A percentile compares a stretch with the other conserved stretches of the same genome.
These are phyloP conservation scores for Amphipyra tragopoginis DNA, from an alignment of 2,888 invertebrate genomes.

Conservation along the genomic window DNA sequence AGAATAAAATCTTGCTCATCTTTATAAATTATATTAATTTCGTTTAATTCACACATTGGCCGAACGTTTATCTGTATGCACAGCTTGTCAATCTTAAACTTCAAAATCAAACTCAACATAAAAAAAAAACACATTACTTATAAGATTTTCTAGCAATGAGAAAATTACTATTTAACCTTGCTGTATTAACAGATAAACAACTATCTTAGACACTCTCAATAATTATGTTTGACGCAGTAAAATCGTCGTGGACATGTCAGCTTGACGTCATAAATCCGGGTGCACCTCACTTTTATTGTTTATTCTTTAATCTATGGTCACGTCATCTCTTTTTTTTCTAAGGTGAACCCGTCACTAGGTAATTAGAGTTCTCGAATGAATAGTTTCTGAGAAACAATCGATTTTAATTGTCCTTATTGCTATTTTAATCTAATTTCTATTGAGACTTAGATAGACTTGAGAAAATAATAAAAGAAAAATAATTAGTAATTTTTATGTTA, in stretches of 20 bases:
- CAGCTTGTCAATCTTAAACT: neutral
- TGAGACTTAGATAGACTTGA: too few species aligned
- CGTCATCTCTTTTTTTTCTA: constrained; percentile 26
- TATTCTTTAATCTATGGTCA: constrained; percentile 23
- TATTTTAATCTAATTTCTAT: constrained; percentile 3
- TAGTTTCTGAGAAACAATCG: constrained; percentile 31
- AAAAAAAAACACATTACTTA: neutral
- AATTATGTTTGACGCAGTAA: constrained; percentile 32
- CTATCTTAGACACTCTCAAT: constrained; percentile 3
- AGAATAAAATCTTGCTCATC: neutral
- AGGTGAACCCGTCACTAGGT: constrained; percentile 10
- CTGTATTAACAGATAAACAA: constrained; percentile 21
- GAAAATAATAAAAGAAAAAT: neutral
- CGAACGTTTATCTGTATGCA: neutral
- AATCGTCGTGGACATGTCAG: constrained; percentile 20
- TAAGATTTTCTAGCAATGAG: neutral
- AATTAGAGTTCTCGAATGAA: constrained; percentile 16
- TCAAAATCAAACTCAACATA: neutral
- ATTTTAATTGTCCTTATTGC: constrained; percentile 25
- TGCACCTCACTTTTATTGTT: constrained; percentile 21
- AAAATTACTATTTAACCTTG: constrained; percentile 9
- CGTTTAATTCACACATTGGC: too few species aligned
- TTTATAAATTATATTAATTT: neutral
- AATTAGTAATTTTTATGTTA: neutral
- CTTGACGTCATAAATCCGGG: constrained; percentile 51